These are phyloP conservation scores for Gallinago undulata DNA, from an alignment of 2,113 vertebrate species.

Conservation along the genomic window DNA sequence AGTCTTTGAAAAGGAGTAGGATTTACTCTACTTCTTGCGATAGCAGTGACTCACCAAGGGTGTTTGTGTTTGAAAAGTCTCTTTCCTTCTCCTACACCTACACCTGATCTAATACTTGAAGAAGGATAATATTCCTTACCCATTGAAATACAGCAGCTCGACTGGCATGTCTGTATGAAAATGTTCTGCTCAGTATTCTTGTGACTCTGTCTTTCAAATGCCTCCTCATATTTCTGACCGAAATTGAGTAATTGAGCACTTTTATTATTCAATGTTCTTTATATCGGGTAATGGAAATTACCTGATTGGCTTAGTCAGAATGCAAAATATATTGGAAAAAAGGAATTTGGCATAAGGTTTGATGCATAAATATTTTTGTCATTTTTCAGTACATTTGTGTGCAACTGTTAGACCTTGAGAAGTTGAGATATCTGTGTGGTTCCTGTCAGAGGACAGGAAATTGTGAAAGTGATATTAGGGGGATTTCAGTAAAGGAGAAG, in stretches of 20 bases:
- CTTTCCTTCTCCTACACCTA: not conserved
- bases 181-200: not conserved
- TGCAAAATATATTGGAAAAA: not conserved
- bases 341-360: not conserved
- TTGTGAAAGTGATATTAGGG: not conserved
- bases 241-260: not conserved
- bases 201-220: not conserved
- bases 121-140: not conserved
- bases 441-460: not conserved
- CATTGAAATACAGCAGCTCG: not conserved
- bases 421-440: not conserved
- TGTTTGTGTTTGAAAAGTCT: not conserved
- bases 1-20: not conserved
- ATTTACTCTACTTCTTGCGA: not conserved
- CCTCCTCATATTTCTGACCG: not conserved
- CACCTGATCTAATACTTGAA: not conserved
- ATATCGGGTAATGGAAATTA: not conserved
- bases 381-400: not conserved
- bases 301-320: not conserved
- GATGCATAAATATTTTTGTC: not conserved
- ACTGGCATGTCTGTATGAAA: not conserved
- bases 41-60: not conserved
- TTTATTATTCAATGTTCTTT: not conserved
- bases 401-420: not conserved
- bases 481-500: not conserved